Evolutionary conservation across 2,888 invertebrate genomes (phyloP).

Genomic region (Diarsia brunnea): DNA sequence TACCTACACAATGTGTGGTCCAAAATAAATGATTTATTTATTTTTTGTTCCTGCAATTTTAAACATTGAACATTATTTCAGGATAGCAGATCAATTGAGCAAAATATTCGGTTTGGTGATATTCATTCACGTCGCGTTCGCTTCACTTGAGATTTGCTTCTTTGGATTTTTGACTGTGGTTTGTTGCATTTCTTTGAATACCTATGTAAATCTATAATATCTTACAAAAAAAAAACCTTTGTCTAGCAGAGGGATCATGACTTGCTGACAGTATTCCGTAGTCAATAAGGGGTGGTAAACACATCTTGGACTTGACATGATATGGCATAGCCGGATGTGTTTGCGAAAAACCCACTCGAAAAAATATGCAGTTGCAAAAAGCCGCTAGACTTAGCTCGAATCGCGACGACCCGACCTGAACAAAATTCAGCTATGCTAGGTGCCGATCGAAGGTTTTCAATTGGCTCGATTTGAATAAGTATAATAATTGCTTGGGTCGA

Average conservation of each 20-base stretch:
- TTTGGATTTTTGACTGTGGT: conserved; percentile 68
- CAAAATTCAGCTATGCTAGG: background rate
- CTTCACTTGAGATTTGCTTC: conserved; percentile 68
- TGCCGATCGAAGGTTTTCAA: background rate
- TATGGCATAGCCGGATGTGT: too few species aligned
- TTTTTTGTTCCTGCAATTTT: background rate
- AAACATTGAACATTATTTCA: conserved; percentile 43
- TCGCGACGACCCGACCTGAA: background rate
- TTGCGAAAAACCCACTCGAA: too few species aligned
- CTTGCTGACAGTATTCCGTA: background rate
- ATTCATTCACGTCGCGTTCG: conserved; percentile 61
- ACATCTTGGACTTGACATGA: too few species aligned
- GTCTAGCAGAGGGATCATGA: background rate
- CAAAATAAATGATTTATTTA: too few species aligned
- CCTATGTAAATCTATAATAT: background rate
- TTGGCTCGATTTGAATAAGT: background rate
- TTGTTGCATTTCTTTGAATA: conserved; percentile 25
- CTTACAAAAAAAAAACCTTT: background rate
- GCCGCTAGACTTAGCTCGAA: background rate
- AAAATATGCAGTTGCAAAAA: background rate
- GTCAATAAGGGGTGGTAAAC: background rate
- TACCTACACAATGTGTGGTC: too few species aligned
- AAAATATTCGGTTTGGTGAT: conserved; percentile 63
- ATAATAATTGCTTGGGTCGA: background rate
- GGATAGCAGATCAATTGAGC: conserved; percentile 60